Percentiles rank a stretch among this genome's conserved stretches.
These are phyloP conservation scores for Homarus gammarus DNA, from an alignment of 2,888 invertebrate species.

Conservation along the genomic window DNA sequence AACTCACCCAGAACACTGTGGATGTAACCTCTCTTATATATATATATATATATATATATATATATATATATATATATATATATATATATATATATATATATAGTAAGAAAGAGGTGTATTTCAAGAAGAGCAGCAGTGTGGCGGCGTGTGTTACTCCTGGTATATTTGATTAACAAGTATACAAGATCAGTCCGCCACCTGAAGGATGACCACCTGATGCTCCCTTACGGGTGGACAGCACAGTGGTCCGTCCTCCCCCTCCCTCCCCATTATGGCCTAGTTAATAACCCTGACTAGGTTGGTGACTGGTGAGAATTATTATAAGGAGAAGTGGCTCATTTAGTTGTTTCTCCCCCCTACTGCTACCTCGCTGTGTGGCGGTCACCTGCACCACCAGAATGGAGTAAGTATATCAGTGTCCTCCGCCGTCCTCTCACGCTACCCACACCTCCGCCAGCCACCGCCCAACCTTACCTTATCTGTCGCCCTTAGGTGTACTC, in stretches of 20 bases:
- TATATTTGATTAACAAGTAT: too few relatives aligned
- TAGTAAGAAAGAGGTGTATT: too few relatives aligned
- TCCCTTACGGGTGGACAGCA: too few relatives aligned
- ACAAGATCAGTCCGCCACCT: too few relatives aligned
- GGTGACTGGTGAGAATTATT: not conserved
- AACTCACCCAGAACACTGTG: too few relatives aligned
- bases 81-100: constrained; percentile 16
- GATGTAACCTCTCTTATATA: too few relatives aligned
- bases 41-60: constrained; percentile 8
- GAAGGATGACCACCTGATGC: too few relatives aligned
- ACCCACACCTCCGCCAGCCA: not conserved
- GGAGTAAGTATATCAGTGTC: constrained; percentile 22
- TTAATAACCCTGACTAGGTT: not conserved
- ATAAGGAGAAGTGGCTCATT: not conserved
- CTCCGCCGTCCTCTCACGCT: constrained; percentile 6
- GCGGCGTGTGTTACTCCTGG: too few relatives aligned
- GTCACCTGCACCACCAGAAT: constrained; percentile 20
- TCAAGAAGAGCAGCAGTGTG: too few relatives aligned
- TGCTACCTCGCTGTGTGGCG: constrained; percentile 28
- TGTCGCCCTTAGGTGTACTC: too few relatives aligned
- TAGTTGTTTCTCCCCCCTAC: constrained; percentile 13
- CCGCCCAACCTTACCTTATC: not conserved
- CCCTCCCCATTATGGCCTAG: too few relatives aligned
- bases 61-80: constrained; percentile 33
- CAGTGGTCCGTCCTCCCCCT: too few relatives aligned